These are phyloP conservation scores for Rhynchonycteris naso DNA, from an alignment of 2,797 vertebrate genomes.

Conservation along the genomic window DNA sequence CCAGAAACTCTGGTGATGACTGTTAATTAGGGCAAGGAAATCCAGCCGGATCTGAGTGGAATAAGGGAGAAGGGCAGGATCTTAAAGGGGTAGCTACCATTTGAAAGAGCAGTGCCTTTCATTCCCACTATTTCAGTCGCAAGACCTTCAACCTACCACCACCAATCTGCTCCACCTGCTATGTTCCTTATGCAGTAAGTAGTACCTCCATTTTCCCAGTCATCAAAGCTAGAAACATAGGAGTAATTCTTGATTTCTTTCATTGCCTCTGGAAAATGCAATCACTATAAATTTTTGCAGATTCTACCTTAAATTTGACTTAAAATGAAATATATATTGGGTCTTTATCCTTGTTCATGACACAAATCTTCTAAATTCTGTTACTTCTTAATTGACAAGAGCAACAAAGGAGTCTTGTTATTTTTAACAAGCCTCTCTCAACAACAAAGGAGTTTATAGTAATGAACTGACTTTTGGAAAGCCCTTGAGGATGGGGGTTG, in stretches of 20 bases:
- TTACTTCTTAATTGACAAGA: background rate
- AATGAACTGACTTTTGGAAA: background rate
- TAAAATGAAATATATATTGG: background rate
- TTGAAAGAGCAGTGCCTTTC: constrained; percentile 46
- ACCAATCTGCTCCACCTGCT: background rate
- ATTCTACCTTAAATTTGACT: constrained; percentile 19
- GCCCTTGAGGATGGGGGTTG: background rate
- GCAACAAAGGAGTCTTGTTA: background rate
- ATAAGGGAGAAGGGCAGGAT: constrained; percentile 68
- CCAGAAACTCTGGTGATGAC: constrained; percentile 26
- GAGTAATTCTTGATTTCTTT: background rate
- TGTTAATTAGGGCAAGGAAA: constrained; percentile 71
- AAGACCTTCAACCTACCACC: background rate
- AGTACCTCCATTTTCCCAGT: background rate
- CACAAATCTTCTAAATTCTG: background rate
- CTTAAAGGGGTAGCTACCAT: constrained; percentile 66
- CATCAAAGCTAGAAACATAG: no score
- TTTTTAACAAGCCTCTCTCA: background rate
- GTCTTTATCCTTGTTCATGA: background rate
- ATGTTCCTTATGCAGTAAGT: background rate
- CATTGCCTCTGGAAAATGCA: background rate
- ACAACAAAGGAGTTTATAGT: background rate
- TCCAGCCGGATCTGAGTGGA: constrained; percentile 57
- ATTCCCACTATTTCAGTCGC: background rate
- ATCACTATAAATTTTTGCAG: background rate